phyloP scores from a whole-genome alignment of 92 coral and sea anemone genomes.

The Palythoa heliodiscus region DNA sequence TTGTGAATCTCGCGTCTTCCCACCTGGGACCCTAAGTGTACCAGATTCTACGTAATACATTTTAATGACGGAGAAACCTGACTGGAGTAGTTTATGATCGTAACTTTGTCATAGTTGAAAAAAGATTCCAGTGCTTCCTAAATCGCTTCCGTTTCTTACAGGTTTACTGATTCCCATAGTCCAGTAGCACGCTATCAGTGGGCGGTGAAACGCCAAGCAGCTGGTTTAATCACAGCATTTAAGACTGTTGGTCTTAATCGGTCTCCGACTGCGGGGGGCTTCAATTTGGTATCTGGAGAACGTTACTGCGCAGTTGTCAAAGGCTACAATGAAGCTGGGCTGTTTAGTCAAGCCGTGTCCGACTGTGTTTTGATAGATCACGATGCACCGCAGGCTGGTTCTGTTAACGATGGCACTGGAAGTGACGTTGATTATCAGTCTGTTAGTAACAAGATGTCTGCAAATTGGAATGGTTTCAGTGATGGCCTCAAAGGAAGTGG shows the following conservation, averaged over 20 bases:
- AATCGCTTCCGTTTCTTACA: not conserved
- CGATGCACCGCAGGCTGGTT: slow-evolving; percentile 87
- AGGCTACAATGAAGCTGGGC: slow-evolving; percentile 86
- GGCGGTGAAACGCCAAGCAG: slow-evolving; percentile 75
- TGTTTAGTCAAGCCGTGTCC: slow-evolving; percentile 72
- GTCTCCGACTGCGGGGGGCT: slow-evolving; percentile 57
- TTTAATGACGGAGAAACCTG: no score
- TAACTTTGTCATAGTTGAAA: no score
- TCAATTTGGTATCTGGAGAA: slow-evolving; percentile 75
- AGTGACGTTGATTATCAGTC: slow-evolving; percentile 87
- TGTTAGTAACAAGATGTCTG: slow-evolving; percentile 57
- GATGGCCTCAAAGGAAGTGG: slow-evolving; percentile 96
- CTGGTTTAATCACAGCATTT: slow-evolving; percentile 67
- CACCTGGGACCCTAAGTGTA: no score
- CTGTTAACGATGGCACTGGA: slow-evolving; percentile 77
- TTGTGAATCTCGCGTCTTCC: no score
- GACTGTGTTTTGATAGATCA: slow-evolving; percentile 92
- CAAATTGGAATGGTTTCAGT: slow-evolving; percentile 85
- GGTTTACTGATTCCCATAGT: slow-evolving; percentile 76
- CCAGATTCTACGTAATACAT: no score
- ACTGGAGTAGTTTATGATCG: no score
- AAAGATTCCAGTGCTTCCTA: not conserved
- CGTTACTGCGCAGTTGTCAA: slow-evolving; percentile 87
- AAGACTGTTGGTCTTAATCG: slow-evolving; percentile 59
- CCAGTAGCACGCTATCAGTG: slow-evolving; percentile 73